These are phyloP conservation scores for Sparidentex hasta DNA, from an alignment of 2,797 vertebrate species.

Conservation along the genomic window DNA sequence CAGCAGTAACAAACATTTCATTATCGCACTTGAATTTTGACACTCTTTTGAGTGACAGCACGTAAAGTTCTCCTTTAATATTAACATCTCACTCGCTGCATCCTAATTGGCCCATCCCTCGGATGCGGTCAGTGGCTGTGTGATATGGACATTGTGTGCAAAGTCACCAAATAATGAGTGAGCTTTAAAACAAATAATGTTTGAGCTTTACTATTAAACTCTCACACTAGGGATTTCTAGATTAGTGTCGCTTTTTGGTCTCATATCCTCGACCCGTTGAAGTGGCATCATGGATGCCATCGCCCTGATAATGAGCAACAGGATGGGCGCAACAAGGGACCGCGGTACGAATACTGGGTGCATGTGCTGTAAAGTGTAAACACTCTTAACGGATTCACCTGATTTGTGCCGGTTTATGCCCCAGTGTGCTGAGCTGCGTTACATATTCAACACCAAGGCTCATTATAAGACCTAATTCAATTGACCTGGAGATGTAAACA, in stretches of 20 bases:
- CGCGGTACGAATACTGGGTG: slow-evolving; percentile 54
- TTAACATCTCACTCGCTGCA: slow-evolving; percentile 55
- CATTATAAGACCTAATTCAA: slow-evolving; percentile 73
- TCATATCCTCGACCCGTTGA: slow-evolving; percentile 61
- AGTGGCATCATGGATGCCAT: slow-evolving; percentile 44
- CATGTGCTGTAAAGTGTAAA: slow-evolving; percentile 77
- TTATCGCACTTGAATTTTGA: slow-evolving; percentile 27
- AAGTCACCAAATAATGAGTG: slow-evolving; percentile 70
- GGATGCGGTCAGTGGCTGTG: slow-evolving; percentile 76
- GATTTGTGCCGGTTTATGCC: slow-evolving; percentile 81
- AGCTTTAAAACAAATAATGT: slow-evolving; percentile 77
- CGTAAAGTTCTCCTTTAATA: slow-evolving; percentile 42
- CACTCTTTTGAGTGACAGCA: slow-evolving; percentile 36
- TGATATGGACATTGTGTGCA: slow-evolving; percentile 68
- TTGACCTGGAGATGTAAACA: slow-evolving; percentile 75
- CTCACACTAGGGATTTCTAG: slow-evolving; percentile 68
- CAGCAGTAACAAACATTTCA: slow-evolving; percentile 48
- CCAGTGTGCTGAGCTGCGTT: slow-evolving; percentile 62
- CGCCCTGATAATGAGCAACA: slow-evolving; percentile 75
- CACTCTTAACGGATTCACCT: slow-evolving; percentile 79
- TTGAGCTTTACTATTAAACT: slow-evolving; percentile 81
- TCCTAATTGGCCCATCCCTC: slow-evolving; percentile 41
- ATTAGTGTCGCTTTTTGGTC: slow-evolving; percentile 79
- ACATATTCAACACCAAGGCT: slow-evolving; percentile 67
- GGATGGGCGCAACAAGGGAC: slow-evolving; percentile 53